Evolutionary conservation across 2,888 invertebrate species (phyloP).

Genomic region (Galerucella calmariensis): DNA sequence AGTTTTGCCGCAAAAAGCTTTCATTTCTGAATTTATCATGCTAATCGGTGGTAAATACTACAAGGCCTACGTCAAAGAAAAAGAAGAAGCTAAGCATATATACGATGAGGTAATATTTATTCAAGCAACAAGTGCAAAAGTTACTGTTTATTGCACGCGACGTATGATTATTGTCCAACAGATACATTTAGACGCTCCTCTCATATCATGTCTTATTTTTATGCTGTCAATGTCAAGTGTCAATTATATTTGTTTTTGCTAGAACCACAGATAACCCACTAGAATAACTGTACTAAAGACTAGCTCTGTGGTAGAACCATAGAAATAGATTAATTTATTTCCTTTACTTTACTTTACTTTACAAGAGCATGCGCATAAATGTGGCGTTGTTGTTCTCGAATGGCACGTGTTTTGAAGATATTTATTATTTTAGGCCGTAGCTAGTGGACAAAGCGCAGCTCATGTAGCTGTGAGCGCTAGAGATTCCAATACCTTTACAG

Average conservation of each 20-base stretch:
- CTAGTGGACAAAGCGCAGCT: conserved; percentile 65
- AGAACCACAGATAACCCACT: no score
- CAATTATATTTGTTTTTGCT: neutral
- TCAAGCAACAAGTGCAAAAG: no score
- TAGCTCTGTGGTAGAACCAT: no score
- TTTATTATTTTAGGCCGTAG: conserved; percentile 31
- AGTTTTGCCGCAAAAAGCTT: conserved; percentile 76
- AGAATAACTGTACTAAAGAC: no score
- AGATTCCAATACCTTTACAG: conserved; percentile 75
- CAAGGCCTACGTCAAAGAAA: conserved; percentile 74
- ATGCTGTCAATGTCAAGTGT: neutral
- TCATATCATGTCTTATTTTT: no score
- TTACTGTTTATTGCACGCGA: no score
- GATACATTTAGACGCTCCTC: no score
- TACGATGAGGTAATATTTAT: conserved; percentile 48
- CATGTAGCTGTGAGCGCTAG: conserved; percentile 72
- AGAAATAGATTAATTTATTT: no score
- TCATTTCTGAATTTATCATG: conserved; percentile 77
- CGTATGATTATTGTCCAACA: no score
- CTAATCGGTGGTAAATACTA: conserved; percentile 72
- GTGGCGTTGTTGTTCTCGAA: no score
- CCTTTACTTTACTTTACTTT: no score
- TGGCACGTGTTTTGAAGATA: neutral
- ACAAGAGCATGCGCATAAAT: no score
- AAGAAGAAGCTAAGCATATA: conserved; percentile 71